Base-by-base conservation (phyloP, 2,797 vertebrate genomes). In the Enteromius viviparus region DNA sequence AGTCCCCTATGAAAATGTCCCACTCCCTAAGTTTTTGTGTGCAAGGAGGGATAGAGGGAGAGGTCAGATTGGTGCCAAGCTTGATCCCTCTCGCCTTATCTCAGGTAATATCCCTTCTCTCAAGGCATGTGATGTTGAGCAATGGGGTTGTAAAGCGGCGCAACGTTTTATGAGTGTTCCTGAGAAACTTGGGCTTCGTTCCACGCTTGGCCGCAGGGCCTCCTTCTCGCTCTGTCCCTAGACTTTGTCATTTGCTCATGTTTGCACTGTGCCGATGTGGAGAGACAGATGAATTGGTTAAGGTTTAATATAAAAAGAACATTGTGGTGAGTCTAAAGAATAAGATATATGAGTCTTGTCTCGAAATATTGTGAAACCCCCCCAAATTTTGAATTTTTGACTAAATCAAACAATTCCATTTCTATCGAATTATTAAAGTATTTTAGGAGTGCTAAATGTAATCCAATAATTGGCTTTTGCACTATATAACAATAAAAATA, bases 51-150 rank as follows among this genome's bases (percentile, higher is more conserved):
- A 74, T 26, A 74, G 71, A 86, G 79, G 51, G 60, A 86, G 82
- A 87, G 87, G 87, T 88, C 87, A 87, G 82, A 74, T 83, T 80
- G 71, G 76, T 80, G 79, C 71, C 55, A 86, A 83, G 76, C 81
- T 85, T 47, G 72, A 83, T 68, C 85, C 84, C 83, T 83, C 75
- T 70, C 64, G 68, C 89, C 94, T 95, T 95, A 95, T 95, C 95
- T 94, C 80, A 89, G 90, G 92, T 92, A 92, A 93, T 93, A 94
- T 93, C 92, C 91, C 85, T n/a, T 86, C 89, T 90, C 88, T 92
- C 89, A 86, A 93, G 90, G 93, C 94, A 95, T 95, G 93, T 94
- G 93, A 94, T 91, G 89, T 95, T 95, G 93, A 89, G 93, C 92
- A 95, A 95, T 69, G 78, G 72, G 81, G 91, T 85, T 88, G 92